Evolutionary conservation across 2,113 vertebrate genomes (phyloP).

Genomic region (Mesocricetus auratus): DNA sequence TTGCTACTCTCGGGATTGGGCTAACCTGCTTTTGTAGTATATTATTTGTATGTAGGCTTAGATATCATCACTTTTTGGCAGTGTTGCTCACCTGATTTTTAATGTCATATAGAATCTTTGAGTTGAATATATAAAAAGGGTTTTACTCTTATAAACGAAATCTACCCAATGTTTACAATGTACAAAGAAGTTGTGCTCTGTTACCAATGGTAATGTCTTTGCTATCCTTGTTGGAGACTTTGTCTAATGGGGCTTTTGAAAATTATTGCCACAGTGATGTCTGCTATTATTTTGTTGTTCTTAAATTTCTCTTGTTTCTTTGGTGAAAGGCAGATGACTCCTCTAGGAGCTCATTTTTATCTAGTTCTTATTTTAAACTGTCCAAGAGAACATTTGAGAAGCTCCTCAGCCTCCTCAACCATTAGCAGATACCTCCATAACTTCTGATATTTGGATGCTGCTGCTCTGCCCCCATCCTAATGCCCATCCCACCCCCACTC

Average conservation of each 20-base stretch:
- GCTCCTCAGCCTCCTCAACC: background rate
- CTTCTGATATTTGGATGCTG: background rate
- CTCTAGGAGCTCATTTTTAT: background rate
- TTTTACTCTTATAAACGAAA: constrained; percentile 10
- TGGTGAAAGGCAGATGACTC: background rate
- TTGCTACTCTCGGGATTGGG: background rate
- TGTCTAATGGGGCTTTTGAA: background rate
- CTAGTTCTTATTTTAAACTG: background rate
- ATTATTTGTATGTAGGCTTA: background rate
- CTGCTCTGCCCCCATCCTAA: background rate
- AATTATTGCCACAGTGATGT: background rate
- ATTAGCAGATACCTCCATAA: background rate
- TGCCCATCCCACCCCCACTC: too few species aligned
- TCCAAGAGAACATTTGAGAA: background rate
- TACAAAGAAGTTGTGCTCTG: background rate
- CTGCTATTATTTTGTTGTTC: background rate
- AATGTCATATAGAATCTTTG: constrained; percentile 6
- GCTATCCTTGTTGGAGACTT: background rate
- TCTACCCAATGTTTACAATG: background rate
- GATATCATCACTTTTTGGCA: background rate
- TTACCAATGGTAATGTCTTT: background rate
- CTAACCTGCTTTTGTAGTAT: constrained; percentile 23
- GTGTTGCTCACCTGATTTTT: constrained; percentile 34
- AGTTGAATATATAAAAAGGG: background rate
- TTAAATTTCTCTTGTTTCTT: constrained; percentile 7